Conservation (phyloP, 2,888 invertebrate genomes). For the Tuberolachnus salignus region DNA sequence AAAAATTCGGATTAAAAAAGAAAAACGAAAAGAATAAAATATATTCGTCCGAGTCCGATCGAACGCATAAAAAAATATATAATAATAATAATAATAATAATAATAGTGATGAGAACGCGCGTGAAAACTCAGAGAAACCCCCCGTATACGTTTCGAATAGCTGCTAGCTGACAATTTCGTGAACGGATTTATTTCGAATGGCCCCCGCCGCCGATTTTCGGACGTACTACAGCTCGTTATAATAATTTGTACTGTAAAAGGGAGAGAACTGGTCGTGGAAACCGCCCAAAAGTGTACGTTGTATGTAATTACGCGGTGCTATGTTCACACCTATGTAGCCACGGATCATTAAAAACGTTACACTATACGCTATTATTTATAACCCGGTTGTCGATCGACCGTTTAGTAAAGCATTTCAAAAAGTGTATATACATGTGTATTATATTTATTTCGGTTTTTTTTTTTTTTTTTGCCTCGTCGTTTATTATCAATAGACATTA, state of each 20-base stretch:
- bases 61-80: too few species aligned
- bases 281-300: constrained; percentile 29
- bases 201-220: too few species aligned
- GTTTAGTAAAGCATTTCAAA: constrained; percentile 14
- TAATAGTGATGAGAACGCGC: too few species aligned
- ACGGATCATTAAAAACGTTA: constrained; percentile 45
- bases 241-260: constrained; percentile 28
- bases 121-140: background rate
- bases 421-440: too few species aligned
- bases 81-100: too few species aligned
- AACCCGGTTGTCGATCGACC: constrained; percentile 37
- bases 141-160: background rate
- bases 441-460: too few species aligned
- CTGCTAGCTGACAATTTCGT: background rate
- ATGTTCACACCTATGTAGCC: constrained; percentile 46
- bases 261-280: background rate
- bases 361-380: constrained; percentile 38
- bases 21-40: too few species aligned
- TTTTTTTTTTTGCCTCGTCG: background rate
- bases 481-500: constrained; percentile 14
- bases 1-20: background rate
- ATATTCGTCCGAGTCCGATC: too few species aligned
- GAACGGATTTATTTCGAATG: background rate
- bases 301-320: constrained; percentile 32
- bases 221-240: background rate